Conservation (phyloP, 92 coral and sea anemone genomes). For the Umimayanthus kanabou region DNA sequence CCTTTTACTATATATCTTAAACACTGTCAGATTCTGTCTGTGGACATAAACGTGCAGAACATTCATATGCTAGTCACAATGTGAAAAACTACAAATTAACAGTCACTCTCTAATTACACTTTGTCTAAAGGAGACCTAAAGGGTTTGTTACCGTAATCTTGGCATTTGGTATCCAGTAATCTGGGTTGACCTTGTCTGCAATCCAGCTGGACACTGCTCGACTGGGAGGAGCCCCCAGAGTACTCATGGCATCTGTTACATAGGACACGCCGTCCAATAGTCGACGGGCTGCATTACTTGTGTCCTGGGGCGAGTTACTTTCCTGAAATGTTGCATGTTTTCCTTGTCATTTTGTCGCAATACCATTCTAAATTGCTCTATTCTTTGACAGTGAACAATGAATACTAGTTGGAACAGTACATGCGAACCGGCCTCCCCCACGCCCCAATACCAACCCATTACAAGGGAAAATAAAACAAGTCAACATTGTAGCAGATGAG, state of each 20-base stretch:
- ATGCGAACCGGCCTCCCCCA: no score
- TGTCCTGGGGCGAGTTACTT: slow-evolving; percentile 64
- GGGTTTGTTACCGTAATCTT: slow-evolving; percentile 62
- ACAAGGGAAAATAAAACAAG: no score
- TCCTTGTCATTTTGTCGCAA: not conserved
- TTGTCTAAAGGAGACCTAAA: no score
- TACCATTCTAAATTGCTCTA: not conserved
- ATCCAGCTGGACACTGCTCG: slow-evolving; percentile 85
- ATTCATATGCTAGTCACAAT: no score
- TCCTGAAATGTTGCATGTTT: slow-evolving; percentile 60
- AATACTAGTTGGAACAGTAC: not conserved
- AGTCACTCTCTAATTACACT: no score
- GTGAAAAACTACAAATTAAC: no score
- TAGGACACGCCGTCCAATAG: slow-evolving; percentile 84
- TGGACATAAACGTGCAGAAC: no score
- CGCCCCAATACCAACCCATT: no score
- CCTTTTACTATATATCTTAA: no score
- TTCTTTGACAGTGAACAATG: not conserved
- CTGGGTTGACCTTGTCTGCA: slow-evolving; percentile 93
- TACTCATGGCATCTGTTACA: slow-evolving; percentile 77
- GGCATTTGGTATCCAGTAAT: slow-evolving; percentile 93
- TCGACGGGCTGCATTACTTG: slow-evolving; percentile 91
- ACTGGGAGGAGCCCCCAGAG: slow-evolving; percentile 80
- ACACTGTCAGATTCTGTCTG: no score
- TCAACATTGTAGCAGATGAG: no score